Percentiles rank a stretch among this genome's conserved stretches.
Conservation (phyloP, 2,888 invertebrate genomes). For the Cephus rjabovi region DNA sequence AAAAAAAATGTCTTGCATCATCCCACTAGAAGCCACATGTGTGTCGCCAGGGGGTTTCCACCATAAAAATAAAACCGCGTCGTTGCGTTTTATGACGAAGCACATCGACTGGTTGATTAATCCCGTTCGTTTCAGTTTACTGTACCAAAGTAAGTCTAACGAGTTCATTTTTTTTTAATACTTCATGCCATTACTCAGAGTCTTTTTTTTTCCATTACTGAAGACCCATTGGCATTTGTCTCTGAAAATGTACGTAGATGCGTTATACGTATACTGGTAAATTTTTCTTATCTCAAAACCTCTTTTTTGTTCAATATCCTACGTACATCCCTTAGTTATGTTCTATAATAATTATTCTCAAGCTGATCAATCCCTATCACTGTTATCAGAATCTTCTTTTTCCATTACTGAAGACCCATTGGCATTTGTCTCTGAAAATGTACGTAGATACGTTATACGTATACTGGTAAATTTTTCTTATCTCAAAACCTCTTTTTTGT, state of each 20-base stretch:
- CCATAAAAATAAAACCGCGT: not conserved
- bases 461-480: not conserved
- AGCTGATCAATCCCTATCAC: not conserved
- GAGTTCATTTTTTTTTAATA: not conserved
- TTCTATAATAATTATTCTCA: not conserved
- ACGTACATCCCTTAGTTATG: too few species aligned
- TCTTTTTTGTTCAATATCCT: not conserved
- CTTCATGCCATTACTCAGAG: not conserved
- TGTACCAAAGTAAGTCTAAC: not conserved
- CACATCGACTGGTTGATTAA: not conserved
- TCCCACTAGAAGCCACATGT: not conserved
- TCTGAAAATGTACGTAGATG: not conserved
- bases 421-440: not conserved
- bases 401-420: not conserved
- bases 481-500: not conserved
- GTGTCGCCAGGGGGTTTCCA: not conserved
- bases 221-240: not conserved
- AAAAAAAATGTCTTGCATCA: not conserved
- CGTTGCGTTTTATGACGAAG: not conserved
- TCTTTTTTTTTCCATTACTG: not conserved
- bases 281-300: not conserved
- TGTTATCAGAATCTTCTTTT: not conserved
- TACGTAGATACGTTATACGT: too few species aligned
- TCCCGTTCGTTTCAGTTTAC: not conserved
- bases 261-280: not conserved